Base-by-base conservation (phyloP, 1,140 invertebrate genomes). In the Bombus confusus region DNA sequence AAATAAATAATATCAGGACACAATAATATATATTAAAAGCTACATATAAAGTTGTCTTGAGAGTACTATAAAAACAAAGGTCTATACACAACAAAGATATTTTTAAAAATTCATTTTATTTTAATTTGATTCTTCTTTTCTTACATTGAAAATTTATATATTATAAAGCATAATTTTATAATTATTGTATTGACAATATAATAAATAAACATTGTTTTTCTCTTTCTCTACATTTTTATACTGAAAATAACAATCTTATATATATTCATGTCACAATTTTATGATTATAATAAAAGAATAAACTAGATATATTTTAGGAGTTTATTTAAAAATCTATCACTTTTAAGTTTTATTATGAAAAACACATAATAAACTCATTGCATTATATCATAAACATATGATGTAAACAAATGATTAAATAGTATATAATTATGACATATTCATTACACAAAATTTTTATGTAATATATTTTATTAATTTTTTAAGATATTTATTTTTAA, bases 71-170 rank as follows among this genome's bases (percentile, higher is more conserved):
- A 71, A 69, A 52, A 57, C 28, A 39, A 57, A 83, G 43, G 43
- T 13, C 18, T 77, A 22, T 52, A 18, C 12, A 77, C 62, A 83
- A 76, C 28, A 83, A 68, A 52, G 43, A n/a, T 57, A 69, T 69
- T 68, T 83, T 83, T 57, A 34, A 57, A 69, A 77, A 69, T 77
- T n/a, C 31, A 39, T 57, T 83, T 83, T 77, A 83, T 83, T 83
- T 64, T n/a, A 5, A 76, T 76, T 31, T 47, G 22, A 3, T 15
- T 22, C 2, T 39, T 64, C 28, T 39, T 34, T 22, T 10, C 8
- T 77, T 83, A 83, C 81, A 83, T 68, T 71, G 37, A 83, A 71
- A 68, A 15, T 28, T 47, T 47, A 9, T 47, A 52, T 75, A 9
- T 34, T 34, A 66, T 82, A 18, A 47, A 75, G 39, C 37, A 75